These are phyloP conservation scores for Calypte anna DNA, from an alignment of 2,113 vertebrate species.

Conservation along the genomic window DNA sequence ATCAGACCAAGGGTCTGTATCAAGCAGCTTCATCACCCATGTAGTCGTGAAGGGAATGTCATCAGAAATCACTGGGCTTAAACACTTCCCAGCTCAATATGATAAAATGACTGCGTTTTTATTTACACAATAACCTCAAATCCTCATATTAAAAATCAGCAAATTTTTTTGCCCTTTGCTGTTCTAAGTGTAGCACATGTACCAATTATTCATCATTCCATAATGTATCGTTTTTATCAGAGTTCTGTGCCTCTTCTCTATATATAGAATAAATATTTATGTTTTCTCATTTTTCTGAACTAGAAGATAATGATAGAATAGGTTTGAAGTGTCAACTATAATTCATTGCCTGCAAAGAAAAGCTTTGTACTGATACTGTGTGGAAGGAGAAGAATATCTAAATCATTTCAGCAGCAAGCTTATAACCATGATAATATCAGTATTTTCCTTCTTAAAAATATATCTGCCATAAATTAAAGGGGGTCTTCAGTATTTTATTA, in stretches of 20 bases:
- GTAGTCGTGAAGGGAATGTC: slow-evolving; percentile 43
- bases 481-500: slow-evolving; percentile 73
- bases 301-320: slow-evolving; percentile 77
- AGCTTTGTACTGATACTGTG: slow-evolving; percentile 69
- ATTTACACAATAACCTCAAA: slow-evolving; percentile 61
- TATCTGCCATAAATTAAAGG: slow-evolving; percentile 79
- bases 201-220: slow-evolving; percentile 66
- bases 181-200: slow-evolving; percentile 51
- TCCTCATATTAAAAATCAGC: slow-evolving; percentile 55
- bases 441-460: slow-evolving; percentile 79
- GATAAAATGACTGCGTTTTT: slow-evolving; percentile 40
- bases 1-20: not conserved
- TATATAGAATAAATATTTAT: slow-evolving; percentile 83
- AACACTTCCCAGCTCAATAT: not conserved
- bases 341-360: slow-evolving; percentile 81
- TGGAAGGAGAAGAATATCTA: slow-evolving; percentile 74
- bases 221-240: slow-evolving; percentile 80
- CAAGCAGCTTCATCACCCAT: not conserved
- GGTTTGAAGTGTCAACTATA: slow-evolving; percentile 78
- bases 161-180: slow-evolving; percentile 71
- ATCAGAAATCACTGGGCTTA: slow-evolving; percentile 27
- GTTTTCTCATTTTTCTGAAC: slow-evolving; percentile 79
- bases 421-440: slow-evolving; percentile 81
- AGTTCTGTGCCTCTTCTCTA: slow-evolving; percentile 60
- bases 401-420: slow-evolving; percentile 78